Conservation (phyloP, 2,797 vertebrate species). For the Chloroceryle inda region DNA sequence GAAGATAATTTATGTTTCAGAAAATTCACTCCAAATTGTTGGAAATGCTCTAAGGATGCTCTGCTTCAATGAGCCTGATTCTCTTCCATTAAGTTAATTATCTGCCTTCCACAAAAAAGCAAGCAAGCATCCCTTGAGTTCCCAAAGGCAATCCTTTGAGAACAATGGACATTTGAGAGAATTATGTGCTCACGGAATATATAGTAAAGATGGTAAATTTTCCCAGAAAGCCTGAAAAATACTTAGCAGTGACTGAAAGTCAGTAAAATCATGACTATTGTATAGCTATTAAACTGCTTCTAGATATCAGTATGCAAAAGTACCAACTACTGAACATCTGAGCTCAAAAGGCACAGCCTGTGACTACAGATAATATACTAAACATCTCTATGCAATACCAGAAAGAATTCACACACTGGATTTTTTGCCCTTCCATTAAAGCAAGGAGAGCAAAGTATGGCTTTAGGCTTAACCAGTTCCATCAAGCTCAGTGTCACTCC, state of each 20-base stretch:
- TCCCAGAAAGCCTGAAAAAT: constrained; percentile 2
- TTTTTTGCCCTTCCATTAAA: neutral
- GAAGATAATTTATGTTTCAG: constrained; percentile 1
- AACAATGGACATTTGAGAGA: constrained; percentile 32
- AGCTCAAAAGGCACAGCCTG: neutral
- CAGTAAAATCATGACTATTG: neutral
- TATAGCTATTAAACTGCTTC: neutral
- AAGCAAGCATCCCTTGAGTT: neutral
- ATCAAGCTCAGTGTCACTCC: neutral
- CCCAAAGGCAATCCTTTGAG: constrained; percentile 25
- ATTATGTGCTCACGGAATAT: neutral
- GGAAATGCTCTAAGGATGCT: neutral
- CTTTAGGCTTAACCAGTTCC: neutral
- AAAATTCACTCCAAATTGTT: neutral
- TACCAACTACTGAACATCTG: neutral
- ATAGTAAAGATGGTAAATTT: neutral
- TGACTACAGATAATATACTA: neutral
- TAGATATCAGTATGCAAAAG: neutral
- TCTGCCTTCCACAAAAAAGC: neutral
- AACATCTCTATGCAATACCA: neutral
- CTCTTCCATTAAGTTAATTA: neutral
- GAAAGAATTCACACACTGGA: neutral
- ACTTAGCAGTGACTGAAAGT: neutral
- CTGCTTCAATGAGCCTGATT: neutral
- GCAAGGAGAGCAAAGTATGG: neutral